Percentiles rank a stretch among this genome's conserved stretches.
phyloP scores from a whole-genome alignment of 2,113 vertebrate species.

The Periophthalmodon schlosseri region DNA sequence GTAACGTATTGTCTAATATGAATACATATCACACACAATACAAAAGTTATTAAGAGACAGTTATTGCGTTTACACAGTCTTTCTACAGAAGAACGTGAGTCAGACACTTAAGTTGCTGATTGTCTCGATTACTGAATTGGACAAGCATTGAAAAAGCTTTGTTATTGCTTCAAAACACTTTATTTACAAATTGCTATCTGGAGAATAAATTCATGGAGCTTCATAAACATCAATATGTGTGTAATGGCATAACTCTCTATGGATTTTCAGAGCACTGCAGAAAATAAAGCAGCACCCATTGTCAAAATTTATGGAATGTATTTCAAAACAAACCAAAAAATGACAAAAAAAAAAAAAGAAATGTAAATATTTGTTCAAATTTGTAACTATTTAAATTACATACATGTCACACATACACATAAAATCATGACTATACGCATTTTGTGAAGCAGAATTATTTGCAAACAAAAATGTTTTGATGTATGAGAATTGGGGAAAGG shows the following conservation, averaged over 20 bases:
- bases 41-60: neutral
- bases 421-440: too few species aligned
- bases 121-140: neutral
- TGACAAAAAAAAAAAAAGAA: neutral
- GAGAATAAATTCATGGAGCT: neutral
- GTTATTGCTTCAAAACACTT: neutral
- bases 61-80: neutral
- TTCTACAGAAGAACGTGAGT: neutral
- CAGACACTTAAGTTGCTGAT: neutral
- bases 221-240: slow-evolving; percentile 1
- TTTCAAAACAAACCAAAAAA: neutral
- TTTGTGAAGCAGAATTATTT: too few species aligned
- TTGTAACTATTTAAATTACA: too few species aligned
- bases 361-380: neutral
- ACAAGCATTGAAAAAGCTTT: neutral
- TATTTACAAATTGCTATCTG: neutral
- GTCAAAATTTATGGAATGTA: neutral
- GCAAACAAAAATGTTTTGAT: too few species aligned
- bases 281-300: neutral
- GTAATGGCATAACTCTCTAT: neutral
- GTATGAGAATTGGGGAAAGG: too few species aligned
- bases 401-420: too few species aligned
- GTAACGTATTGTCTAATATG: neutral
- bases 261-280: neutral
- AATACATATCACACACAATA: neutral